Evolutionary conservation across 2,888 invertebrate genomes (phyloP).

Genomic region (Cryptocephalus primarius): DNA sequence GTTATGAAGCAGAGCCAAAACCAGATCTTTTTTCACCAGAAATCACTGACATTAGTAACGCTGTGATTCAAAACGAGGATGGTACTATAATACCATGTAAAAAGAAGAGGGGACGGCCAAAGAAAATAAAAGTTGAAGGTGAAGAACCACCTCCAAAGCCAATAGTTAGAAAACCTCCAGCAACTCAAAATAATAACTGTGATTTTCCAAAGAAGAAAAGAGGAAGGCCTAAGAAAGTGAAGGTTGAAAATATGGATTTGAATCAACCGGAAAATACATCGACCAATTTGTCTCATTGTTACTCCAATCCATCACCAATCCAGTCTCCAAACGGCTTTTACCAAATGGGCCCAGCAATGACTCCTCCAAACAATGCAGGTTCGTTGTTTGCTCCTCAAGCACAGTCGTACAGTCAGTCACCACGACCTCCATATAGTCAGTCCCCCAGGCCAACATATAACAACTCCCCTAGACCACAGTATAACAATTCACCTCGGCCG

Average conservation of each 20-base stretch:
- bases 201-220: slow-evolving; percentile 77
- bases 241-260: slow-evolving; percentile 51
- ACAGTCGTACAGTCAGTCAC: slow-evolving; percentile 23
- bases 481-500: slow-evolving; percentile 28
- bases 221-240: slow-evolving; percentile 78
- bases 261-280: slow-evolving; percentile 33
- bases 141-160: slow-evolving; percentile 49
- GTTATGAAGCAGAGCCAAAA: slow-evolving; percentile 47
- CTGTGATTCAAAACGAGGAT: slow-evolving; percentile 46
- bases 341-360: slow-evolving; percentile 34
- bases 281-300: slow-evolving; percentile 39
- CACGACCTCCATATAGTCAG: slow-evolving; percentile 28
- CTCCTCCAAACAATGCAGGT: slow-evolving; percentile 33
- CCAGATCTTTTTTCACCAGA: slow-evolving; percentile 32
- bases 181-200: slow-evolving; percentile 34
- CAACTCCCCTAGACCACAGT: slow-evolving; percentile 37
- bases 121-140: slow-evolving; percentile 66
- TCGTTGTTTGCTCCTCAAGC: slow-evolving; percentile 32
- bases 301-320: slow-evolving; percentile 40
- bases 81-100: slow-evolving; percentile 61
- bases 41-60: slow-evolving; percentile 40
- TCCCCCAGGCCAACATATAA: slow-evolving; percentile 26
- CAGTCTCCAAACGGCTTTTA: slow-evolving; percentile 41
- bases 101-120: slow-evolving; percentile 84
- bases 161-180: slow-evolving; percentile 39